Conservation (phyloP, 2,888 invertebrate species). For the Platycheirus albimanus region DNA sequence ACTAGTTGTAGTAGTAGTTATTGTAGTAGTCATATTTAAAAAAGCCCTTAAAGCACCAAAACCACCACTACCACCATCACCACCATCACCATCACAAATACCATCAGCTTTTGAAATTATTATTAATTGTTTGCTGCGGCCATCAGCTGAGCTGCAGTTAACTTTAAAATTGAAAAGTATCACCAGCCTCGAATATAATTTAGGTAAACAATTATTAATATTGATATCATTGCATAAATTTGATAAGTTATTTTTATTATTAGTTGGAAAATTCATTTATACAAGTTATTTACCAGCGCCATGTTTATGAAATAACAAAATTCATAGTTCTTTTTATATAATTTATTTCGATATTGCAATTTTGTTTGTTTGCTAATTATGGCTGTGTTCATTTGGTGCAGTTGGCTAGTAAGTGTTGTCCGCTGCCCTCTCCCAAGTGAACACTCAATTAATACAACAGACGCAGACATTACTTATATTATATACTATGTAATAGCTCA, state of each 20-base stretch:
- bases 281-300: conserved; percentile 55
- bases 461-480: conserved; percentile 31
- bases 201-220: conserved; percentile 55
- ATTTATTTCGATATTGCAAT: conserved; percentile 33
- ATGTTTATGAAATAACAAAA: conserved; percentile 68
- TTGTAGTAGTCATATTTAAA: conserved; percentile 16
- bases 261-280: conserved; percentile 51
- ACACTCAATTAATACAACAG: conserved; percentile 42
- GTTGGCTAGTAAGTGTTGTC: background rate
- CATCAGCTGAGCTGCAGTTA: conserved; percentile 37
- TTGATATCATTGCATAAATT: conserved; percentile 59
- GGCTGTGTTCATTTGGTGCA: conserved; percentile 63
- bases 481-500: conserved; percentile 58
- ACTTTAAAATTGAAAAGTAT: conserved; percentile 56
- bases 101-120: conserved; percentile 27
- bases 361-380: conserved; percentile 62
- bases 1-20: conserved; percentile 48
- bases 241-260: conserved; percentile 51
- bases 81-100: too few species aligned
- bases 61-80: conserved; percentile 21
- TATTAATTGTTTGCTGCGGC: conserved; percentile 33
- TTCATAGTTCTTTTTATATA: conserved; percentile 40
- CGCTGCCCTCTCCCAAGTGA: conserved; percentile 44
- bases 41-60: conserved; percentile 12
- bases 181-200: conserved; percentile 61